A percentile compares a stretch with the other conserved stretches of the same genome.
phyloP scores from a whole-genome alignment of 2,113 vertebrate species.

The Stercorarius parasiticus region DNA sequence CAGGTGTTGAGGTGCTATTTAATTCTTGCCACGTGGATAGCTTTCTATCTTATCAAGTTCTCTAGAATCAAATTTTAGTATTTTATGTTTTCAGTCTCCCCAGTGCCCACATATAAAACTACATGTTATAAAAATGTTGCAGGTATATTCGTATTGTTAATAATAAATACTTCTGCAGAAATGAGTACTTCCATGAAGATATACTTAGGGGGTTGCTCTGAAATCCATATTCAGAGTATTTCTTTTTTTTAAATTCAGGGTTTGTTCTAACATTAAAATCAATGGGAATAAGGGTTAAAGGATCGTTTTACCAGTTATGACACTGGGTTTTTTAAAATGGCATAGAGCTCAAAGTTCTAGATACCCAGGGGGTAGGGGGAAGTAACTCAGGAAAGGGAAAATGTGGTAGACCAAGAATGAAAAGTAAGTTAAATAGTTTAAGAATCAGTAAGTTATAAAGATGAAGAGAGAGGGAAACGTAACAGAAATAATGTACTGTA shows the following conservation, averaged over 20 bases:
- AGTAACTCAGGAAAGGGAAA: neutral
- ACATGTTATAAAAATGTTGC: neutral
- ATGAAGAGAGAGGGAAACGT: neutral
- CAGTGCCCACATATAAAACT: neutral
- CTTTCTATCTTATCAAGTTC: neutral
- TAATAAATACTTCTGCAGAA: neutral
- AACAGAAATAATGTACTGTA: neutral
- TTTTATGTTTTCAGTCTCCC: neutral
- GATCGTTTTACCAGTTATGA: neutral
- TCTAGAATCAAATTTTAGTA: neutral
- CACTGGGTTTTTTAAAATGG: neutral
- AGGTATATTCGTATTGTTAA: neutral
- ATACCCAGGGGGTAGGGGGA: rapidly evolving
- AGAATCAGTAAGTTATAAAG: neutral
- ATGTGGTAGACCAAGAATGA: neutral
- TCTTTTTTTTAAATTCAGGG: neutral
- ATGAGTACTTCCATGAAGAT: neutral
- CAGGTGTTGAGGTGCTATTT: neutral
- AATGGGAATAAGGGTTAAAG: neutral
- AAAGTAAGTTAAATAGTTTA: neutral
- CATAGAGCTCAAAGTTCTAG: neutral
- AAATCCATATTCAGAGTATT: neutral
- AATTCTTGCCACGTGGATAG: neutral
- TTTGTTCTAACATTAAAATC: neutral
- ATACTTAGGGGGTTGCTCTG: neutral